Evolutionary conservation across 1,140 invertebrate genomes (phyloP), one percentile per base, ranked within the genome.

Genomic region (Hycleus phaleratus): DNA sequence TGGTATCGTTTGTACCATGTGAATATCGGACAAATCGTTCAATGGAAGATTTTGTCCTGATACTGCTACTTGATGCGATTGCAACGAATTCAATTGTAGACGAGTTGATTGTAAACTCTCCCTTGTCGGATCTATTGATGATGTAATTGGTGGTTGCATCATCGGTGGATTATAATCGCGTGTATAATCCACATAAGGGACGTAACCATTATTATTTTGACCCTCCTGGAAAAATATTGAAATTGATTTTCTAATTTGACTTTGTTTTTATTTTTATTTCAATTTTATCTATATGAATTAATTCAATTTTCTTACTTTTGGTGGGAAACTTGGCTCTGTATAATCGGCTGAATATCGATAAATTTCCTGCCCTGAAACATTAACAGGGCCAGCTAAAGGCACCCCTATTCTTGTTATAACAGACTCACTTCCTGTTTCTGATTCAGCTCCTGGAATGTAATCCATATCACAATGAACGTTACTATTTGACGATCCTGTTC

Each of bases 331-430:
- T 6, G 88, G 84, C 67, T 93, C 90, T 38, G 86, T 85, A 72
- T 92, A 95, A 70, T 95, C 91, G 39, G 88, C 86, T 32, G 90
- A 92, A 75, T 93, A 94, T 71, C 90, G 79, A 73, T 87, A 90
- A 47, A 66, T 77, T 59, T 81, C 81, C 65, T 86, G 82, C 51
- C 82, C 75, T 32, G 82, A 78, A 62, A 90, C 77, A 55, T 85
- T 84, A 3, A 90, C 88, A 2, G 87, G 85, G 0, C 88, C 88
- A 10, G 87, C 87, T 9, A 90, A 73, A 1, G 87, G 87, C 6
- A 87, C 81, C 26, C 83, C 81, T 40, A 74, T 74, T 50, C 71
- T 64, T 4, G 72, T 74, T 26, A 74, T 74, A 18, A 74, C 72
- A 8, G 71, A 73, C 59, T 74, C 72, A 59, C 71, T 73, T 38